These are phyloP conservation scores for Siniperca undulata DNA, from an alignment of 2,797 vertebrate species.

Conservation along the genomic window DNA sequence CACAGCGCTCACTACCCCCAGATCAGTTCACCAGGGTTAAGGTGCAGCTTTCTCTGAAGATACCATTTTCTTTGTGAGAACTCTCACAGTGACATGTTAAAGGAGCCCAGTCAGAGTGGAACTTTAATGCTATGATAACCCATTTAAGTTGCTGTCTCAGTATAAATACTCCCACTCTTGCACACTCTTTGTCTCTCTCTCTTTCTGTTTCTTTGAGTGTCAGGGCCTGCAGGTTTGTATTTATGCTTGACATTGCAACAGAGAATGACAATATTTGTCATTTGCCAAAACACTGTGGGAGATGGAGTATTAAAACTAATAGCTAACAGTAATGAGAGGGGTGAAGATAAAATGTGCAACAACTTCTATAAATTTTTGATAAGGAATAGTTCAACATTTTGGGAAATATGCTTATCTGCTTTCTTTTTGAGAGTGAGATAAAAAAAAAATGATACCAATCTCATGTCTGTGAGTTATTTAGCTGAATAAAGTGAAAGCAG, in stretches of 20 bases:
- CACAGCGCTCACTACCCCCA: constrained; percentile 71
- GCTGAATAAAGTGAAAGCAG: neutral
- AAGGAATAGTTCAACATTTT: neutral
- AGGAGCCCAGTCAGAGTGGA: constrained; percentile 67
- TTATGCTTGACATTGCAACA: constrained; percentile 37
- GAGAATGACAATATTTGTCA: constrained; percentile 26
- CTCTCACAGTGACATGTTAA: constrained; percentile 68
- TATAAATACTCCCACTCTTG: constrained; percentile 63
- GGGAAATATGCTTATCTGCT: neutral
- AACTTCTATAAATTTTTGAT: neutral
- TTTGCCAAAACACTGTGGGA: constrained; percentile 31
- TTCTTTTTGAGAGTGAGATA: neutral
- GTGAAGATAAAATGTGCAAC: neutral
- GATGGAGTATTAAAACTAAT: constrained; percentile 12
- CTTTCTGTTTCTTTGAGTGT: constrained; percentile 26
- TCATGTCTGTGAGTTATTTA: neutral
- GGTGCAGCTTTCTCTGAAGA: constrained; percentile 79
- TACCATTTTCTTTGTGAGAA: constrained; percentile 66
- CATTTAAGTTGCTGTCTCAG: constrained; percentile 75
- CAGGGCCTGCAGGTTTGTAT: constrained; percentile 47
- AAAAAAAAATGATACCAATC: neutral
- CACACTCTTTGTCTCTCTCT: constrained; percentile 47
- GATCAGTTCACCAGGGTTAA: constrained; percentile 82
- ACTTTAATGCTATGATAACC: constrained; percentile 78
- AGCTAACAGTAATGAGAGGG: constrained; percentile 17